Conservation (phyloP, 2,888 invertebrate genomes). For the Parnassius orleans region DNA sequence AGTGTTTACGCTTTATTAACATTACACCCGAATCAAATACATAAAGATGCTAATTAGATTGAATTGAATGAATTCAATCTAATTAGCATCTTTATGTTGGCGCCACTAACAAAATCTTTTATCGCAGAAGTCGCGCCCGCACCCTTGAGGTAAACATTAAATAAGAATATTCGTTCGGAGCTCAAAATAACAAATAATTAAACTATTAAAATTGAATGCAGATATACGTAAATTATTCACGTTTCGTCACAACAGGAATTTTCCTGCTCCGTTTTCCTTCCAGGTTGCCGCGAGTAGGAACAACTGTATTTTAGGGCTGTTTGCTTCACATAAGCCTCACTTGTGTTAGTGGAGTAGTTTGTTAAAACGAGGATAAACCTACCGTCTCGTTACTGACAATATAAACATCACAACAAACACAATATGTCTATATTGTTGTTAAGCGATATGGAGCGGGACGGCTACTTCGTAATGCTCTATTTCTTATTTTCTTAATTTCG, state of each 20-base stretch:
- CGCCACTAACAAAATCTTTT: neutral
- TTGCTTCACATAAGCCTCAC: constrained; percentile 15
- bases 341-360: constrained; percentile 21
- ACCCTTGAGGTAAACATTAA: too few species aligned
- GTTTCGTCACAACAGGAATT: constrained; percentile 1
- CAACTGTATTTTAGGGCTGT: constrained; percentile 19
- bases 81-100: too few species aligned
- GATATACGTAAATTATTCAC: too few species aligned
- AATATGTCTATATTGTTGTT: constrained; percentile 1
- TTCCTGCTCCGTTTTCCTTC: constrained; percentile 1
- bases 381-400: constrained; percentile 9
- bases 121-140: too few species aligned
- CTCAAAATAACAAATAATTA: too few species aligned
- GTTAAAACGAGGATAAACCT: constrained; percentile 17
- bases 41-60: too few species aligned
- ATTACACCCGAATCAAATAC: too few species aligned
- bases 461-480: neutral
- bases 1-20: too few species aligned
- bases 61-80: too few species aligned
- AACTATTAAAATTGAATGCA: too few species aligned
- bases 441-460: neutral
- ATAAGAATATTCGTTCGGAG: too few species aligned
- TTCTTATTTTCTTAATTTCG: neutral
- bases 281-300: constrained; percentile 14
- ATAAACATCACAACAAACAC: constrained; percentile 7